Percentiles rank a stretch among this genome's conserved stretches.
Evolutionary conservation across 2,888 invertebrate species (phyloP).

Genomic region (Lamellibrachia columna): DNA sequence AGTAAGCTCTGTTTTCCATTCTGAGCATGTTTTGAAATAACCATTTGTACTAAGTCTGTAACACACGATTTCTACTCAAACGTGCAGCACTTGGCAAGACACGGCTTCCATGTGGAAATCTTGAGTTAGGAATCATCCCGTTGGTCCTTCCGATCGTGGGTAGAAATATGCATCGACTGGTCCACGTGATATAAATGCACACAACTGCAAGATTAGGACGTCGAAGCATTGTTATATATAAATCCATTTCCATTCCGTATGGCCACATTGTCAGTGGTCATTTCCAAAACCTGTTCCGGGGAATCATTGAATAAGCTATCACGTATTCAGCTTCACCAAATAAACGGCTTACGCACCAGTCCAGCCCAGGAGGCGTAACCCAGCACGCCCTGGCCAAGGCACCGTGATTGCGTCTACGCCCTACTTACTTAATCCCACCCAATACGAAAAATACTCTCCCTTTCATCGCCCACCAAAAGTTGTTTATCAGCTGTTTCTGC

Average conservation of each 20-base stretch:
- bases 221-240: neutral
- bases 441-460: neutral
- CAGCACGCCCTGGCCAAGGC: neutral
- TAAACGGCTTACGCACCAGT: neutral
- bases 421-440: neutral
- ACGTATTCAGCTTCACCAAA: neutral
- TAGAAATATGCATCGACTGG: neutral
- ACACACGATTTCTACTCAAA: too few relatives aligned
- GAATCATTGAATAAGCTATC: neutral
- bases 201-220: neutral
- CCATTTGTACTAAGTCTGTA: neutral
- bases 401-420: neutral
- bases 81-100: neutral
- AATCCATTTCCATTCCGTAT: neutral
- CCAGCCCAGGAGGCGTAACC: neutral
- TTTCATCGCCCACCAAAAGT: neutral
- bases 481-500: too few relatives aligned
- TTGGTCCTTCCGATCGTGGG: neutral
- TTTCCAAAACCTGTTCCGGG: neutral
- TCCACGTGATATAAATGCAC: neutral
- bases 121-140: neutral
- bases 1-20: neutral
- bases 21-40: neutral
- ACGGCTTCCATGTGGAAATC: neutral
- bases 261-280: neutral